Evolutionary conservation across 2,888 invertebrate species (phyloP).

Genomic region (Campoletis raptor): DNA sequence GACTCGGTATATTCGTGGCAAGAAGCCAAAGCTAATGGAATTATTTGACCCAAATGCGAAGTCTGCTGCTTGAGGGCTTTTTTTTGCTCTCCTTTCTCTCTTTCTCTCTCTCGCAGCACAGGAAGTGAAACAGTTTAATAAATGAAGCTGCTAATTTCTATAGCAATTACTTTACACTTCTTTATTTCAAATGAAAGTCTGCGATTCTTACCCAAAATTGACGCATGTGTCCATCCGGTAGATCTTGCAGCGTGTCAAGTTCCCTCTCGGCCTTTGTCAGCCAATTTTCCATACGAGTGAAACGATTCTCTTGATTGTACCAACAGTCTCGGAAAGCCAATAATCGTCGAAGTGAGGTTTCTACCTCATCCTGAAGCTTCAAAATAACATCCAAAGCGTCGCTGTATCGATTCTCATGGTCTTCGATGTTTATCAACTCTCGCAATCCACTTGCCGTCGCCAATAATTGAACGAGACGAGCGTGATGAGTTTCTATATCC

Average conservation of each 20-base stretch:
- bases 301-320: constrained; percentile 90
- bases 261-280: constrained; percentile 91
- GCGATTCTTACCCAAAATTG: constrained; percentile 90
- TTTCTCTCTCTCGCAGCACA: constrained; percentile 12
- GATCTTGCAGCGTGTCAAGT: constrained; percentile 88
- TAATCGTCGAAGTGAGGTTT: constrained; percentile 89
- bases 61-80: constrained; percentile 48
- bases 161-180: neutral
- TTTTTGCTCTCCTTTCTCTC: constrained; percentile 24
- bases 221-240: constrained; percentile 90
- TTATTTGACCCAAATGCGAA: constrained; percentile 67
- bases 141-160: neutral
- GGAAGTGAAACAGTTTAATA: neutral
- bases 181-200: neutral
- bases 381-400: constrained; percentile 90
- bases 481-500: constrained; percentile 93
- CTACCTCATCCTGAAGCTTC: constrained; percentile 91
- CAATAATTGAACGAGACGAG: constrained; percentile 90
- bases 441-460: constrained; percentile 91
- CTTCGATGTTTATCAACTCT: constrained; percentile 91
- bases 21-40: constrained; percentile 69
- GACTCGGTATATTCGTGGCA: constrained; percentile 53
- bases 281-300: constrained; percentile 92
- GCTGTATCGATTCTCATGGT: constrained; percentile 90
- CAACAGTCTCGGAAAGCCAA: constrained; percentile 92